phyloP scores from a whole-genome alignment of 2,113 vertebrate genomes.

The Australoheros scitulus region DNA sequence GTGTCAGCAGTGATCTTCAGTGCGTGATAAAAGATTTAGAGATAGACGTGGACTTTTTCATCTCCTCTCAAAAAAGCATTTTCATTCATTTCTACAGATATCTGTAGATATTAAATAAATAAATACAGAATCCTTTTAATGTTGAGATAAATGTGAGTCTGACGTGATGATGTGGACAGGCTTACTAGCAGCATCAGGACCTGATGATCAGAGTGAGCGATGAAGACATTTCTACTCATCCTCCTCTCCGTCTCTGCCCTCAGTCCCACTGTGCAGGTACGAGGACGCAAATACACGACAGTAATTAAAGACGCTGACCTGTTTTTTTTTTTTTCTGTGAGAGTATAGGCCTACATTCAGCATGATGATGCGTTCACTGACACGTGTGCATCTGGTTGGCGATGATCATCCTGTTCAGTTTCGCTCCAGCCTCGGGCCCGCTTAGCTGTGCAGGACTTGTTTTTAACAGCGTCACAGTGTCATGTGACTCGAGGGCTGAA shows the following conservation, averaged over 20 bases:
- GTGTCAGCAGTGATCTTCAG: neutral
- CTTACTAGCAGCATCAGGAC: neutral
- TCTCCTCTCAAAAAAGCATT: too few relatives aligned
- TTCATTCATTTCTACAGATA: neutral
- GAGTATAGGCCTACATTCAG: constrained; percentile 51
- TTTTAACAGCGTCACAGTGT: constrained; percentile 17
- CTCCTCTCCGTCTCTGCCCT: neutral
- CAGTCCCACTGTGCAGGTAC: constrained; percentile 27
- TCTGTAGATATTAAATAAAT: neutral
- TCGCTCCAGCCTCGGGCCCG: neutral
- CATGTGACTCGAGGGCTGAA: too few relatives aligned
- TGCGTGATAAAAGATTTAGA: neutral
- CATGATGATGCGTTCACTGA: constrained; percentile 30
- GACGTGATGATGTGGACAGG: neutral
- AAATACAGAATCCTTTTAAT: fast-evolving
- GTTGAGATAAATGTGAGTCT: neutral
- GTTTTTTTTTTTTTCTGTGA: constrained; percentile 5
- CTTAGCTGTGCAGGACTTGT: constrained; percentile 10
- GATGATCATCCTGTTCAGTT: neutral
- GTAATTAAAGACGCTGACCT: constrained; percentile 64
- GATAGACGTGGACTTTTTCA: too few relatives aligned
- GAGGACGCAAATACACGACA: constrained; percentile 53
- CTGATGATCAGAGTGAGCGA: neutral
- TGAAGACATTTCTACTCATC: constrained; percentile 5
- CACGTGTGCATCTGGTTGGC: neutral